Evolutionary conservation across 2,797 vertebrate genomes (phyloP), one percentile per base, ranked within the genome.

Genomic region (Lepilemur septentrionalis): DNA sequence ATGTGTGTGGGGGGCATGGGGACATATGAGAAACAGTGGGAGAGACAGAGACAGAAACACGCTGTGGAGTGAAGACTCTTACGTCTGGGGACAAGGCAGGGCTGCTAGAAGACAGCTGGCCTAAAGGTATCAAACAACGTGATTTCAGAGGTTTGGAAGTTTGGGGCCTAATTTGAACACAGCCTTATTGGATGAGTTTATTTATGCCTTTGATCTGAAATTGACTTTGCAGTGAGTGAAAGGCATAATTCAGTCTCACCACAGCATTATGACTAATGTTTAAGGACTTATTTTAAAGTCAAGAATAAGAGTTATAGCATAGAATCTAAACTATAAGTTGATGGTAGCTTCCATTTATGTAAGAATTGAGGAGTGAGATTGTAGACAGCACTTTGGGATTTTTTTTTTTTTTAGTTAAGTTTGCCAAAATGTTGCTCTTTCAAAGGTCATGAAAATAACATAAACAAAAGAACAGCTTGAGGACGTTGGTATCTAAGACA

Each of bases 1-100:
- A 5, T 15, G 17, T 30, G 13, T 65, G 35, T 32, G 28, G 6
- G 13, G 61, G 30, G 0, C 17, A 7, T 28, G 3, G 7, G 20
- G 32, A 4, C 11, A 12, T 48, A 48, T 32, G 30, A 11, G 0
- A 63, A 63, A 32, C 30, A 63, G n/a, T 13, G 25, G 7, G 25
- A 17, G 55, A 25, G 8, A 35, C 2, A 9, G 41, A 14, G 11
- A 70, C 52, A 12, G 7, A 67, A 5, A 17, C 14, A 14, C 8
- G 4, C 23, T 73, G 1, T 59, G n/a, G 32, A 59, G 13, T 52
- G n/a, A 43, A 52, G 22, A 69, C 4, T 32, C 0, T 23, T 59
- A 1, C 57, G 4, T 48, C 28, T 69, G 38, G 28, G 8, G 32
- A 8, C 15, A 55, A 82, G 46, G 20, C 6, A 28, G 4, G 1